phyloP scores from a whole-genome alignment of 2,113 vertebrate species.

The Ptilonorhynchus violaceus region DNA sequence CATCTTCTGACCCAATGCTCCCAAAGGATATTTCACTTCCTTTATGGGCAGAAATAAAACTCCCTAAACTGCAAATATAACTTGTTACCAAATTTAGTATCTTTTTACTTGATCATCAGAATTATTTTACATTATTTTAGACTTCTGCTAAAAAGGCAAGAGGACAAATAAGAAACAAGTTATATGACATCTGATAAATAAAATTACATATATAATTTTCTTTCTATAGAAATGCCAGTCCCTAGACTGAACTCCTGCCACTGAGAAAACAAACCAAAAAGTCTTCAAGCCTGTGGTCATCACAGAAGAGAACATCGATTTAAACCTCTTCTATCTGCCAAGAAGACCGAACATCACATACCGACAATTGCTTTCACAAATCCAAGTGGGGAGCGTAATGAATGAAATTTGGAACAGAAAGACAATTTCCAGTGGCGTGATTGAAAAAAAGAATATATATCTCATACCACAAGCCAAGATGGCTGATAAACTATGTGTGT shows the following conservation, averaged over 20 bases:
- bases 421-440: neutral
- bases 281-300: neutral
- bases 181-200: neutral
- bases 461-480: neutral
- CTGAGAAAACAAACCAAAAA: neutral
- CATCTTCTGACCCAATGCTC: neutral
- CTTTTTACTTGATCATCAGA: neutral
- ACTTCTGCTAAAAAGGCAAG: neutral
- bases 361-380: neutral
- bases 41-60: neutral
- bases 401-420: neutral
- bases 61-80: neutral
- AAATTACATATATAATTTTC: neutral
- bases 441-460: neutral
- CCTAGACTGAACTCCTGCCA: neutral
- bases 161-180: neutral
- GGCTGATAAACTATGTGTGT: neutral
- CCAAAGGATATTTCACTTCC: neutral
- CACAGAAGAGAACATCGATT: neutral
- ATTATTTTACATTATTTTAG: neutral
- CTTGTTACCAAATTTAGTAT: neutral
- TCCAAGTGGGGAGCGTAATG: neutral
- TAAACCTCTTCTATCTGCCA: neutral
- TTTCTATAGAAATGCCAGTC: neutral
- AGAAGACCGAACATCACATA: neutral